Evolutionary conservation across 2,113 vertebrate species (phyloP).

Genomic region (Reinhardtius hippoglossoides): DNA sequence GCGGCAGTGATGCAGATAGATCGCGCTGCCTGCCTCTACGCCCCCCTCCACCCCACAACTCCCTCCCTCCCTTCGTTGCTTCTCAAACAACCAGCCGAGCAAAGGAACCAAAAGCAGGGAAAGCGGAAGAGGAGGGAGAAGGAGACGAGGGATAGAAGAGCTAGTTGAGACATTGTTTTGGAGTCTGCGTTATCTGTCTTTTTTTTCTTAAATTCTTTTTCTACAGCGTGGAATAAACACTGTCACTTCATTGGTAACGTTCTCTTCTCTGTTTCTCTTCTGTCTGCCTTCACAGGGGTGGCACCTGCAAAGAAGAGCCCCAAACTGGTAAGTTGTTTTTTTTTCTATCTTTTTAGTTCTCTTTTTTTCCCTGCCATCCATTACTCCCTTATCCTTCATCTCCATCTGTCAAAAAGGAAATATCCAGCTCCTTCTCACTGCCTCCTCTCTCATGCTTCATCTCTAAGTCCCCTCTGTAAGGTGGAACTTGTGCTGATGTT

Average conservation of each 20-base stretch:
- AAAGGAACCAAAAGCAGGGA: slow-evolving; percentile 54
- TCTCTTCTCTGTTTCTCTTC: slow-evolving; percentile 64
- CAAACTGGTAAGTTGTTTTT: slow-evolving; percentile 92
- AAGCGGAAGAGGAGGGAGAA: slow-evolving; percentile 26
- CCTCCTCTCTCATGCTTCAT: neutral
- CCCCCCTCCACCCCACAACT: slow-evolving; percentile 57
- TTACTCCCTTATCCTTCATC: neutral
- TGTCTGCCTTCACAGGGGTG: slow-evolving; percentile 89
- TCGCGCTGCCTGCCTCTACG: slow-evolving; percentile 68
- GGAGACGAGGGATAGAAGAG: slow-evolving; percentile 87
- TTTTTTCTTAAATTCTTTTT: slow-evolving; percentile 22
- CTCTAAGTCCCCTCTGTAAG: neutral
- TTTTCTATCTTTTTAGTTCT: neutral
- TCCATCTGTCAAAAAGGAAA: slow-evolving; percentile 1
- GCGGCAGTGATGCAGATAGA: slow-evolving; percentile 91
- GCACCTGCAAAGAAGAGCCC: slow-evolving; percentile 98
- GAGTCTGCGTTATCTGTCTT: slow-evolving; percentile 57
- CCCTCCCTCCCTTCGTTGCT: slow-evolving; percentile 72
- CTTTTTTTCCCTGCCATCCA: neutral
- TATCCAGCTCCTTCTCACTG: slow-evolving; percentile 2
- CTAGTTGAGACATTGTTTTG: slow-evolving; percentile 81
- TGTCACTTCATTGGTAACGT: slow-evolving; percentile 67
- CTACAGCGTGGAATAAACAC: slow-evolving; percentile 58
- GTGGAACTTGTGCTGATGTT: slow-evolving; percentile 59
- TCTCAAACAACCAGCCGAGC: slow-evolving; percentile 83